phyloP scores from a whole-genome alignment of 2,888 invertebrate genomes.

The Aspidiotus destructor region DNA sequence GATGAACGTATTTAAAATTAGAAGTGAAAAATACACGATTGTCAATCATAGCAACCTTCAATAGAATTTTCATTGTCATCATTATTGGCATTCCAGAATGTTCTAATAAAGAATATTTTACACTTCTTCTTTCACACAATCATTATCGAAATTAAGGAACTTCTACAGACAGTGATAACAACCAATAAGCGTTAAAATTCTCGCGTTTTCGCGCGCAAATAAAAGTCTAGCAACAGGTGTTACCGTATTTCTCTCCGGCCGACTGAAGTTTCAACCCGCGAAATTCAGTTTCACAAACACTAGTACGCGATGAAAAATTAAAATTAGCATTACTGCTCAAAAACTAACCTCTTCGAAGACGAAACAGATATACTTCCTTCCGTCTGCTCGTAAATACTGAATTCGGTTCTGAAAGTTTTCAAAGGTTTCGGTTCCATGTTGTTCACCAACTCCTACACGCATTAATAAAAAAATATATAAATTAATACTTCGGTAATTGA shows the following conservation, averaged over 20 bases:
- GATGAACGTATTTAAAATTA: too few species aligned
- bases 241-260: too few species aligned
- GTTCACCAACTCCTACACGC: conserved; percentile 55
- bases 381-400: conserved; percentile 49
- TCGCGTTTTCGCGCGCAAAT: too few species aligned
- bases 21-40: too few species aligned
- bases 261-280: too few species aligned
- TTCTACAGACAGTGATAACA: too few species aligned
- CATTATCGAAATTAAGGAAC: neutral
- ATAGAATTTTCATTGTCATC: too few species aligned
- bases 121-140: neutral
- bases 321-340: conserved; percentile 6
- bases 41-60: too few species aligned
- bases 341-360: conserved; percentile 21
- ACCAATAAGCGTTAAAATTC: too few species aligned
- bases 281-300: neutral
- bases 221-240: too few species aligned
- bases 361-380: conserved; percentile 9
- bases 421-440: conserved; percentile 61
- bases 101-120: neutral
- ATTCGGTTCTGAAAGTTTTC: conserved; percentile 72
- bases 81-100: too few species aligned
- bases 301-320: neutral
- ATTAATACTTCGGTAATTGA: neutral
- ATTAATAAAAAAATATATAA: conserved; percentile 25